Conservation (phyloP, 2,797 vertebrate species). For the Delichon dasypus region DNA sequence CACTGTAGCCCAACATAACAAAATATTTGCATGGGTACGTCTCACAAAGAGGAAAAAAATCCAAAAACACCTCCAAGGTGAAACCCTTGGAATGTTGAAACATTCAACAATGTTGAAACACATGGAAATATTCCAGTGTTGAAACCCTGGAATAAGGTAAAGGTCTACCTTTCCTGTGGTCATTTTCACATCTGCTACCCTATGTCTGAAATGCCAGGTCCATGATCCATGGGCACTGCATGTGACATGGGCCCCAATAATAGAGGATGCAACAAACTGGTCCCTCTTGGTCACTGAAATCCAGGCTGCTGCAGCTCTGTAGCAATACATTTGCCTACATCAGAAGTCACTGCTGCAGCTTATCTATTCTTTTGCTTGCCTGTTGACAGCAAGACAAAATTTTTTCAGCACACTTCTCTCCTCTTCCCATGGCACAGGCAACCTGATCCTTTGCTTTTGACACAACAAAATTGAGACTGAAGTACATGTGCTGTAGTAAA, state of each 20-base stretch:
- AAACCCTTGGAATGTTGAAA: too few species aligned
- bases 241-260: background rate
- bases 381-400: background rate
- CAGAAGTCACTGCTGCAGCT: background rate
- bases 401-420: background rate
- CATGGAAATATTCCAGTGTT: too few species aligned
- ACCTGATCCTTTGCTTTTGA: background rate
- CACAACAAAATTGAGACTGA: background rate
- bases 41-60: background rate
- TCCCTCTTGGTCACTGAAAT: background rate
- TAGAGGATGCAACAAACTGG: background rate
- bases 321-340: background rate
- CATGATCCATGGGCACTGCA: background rate
- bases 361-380: background rate
- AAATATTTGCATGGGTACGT: background rate
- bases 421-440: background rate
- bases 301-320: background rate
- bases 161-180: background rate
- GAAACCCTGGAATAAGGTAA: background rate
- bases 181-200: background rate
- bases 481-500: background rate
- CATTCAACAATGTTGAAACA: too few species aligned
- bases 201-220: background rate
- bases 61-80: background rate
- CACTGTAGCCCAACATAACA: background rate